Conservation (phyloP, 1,140 invertebrate genomes). For the Tetraneura akinire region DNA sequence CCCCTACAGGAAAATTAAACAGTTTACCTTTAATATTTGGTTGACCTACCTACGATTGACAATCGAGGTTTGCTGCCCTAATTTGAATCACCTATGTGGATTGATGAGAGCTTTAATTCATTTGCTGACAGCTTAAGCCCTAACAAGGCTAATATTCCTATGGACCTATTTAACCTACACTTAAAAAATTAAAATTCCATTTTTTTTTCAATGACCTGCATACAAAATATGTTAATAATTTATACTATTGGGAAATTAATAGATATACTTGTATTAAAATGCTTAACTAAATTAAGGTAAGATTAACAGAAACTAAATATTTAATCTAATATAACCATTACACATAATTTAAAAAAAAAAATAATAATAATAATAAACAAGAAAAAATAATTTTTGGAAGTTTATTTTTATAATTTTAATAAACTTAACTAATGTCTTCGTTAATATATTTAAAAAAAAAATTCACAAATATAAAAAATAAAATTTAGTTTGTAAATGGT, state of each 20-base stretch:
- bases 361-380: slow-evolving; percentile 15
- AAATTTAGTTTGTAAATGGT: not conserved
- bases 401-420: not conserved
- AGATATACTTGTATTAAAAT: not conserved
- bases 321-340: too few species aligned
- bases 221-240: slow-evolving; percentile 20
- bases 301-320: not conserved
- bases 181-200: slow-evolving; percentile 37
- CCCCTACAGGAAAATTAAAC: slow-evolving; percentile 43
- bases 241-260: not conserved
- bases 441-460: not conserved
- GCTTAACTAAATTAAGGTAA: not conserved
- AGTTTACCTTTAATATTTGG: slow-evolving; percentile 38
- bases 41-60: slow-evolving; percentile 49
- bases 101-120: slow-evolving; percentile 38
- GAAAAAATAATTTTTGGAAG: not conserved
- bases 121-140: slow-evolving; percentile 48
- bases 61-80: slow-evolving; percentile 51
- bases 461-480: not conserved
- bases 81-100: slow-evolving; percentile 45
- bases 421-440: not conserved
- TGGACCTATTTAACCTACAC: slow-evolving; percentile 43
- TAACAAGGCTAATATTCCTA: slow-evolving; percentile 49
- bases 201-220: slow-evolving; percentile 15
- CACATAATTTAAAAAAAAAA: not conserved